Evolutionary conservation across 2,113 vertebrate genomes (phyloP), one percentile per base, ranked within the genome.

Genomic region (Mugil cephalus): DNA sequence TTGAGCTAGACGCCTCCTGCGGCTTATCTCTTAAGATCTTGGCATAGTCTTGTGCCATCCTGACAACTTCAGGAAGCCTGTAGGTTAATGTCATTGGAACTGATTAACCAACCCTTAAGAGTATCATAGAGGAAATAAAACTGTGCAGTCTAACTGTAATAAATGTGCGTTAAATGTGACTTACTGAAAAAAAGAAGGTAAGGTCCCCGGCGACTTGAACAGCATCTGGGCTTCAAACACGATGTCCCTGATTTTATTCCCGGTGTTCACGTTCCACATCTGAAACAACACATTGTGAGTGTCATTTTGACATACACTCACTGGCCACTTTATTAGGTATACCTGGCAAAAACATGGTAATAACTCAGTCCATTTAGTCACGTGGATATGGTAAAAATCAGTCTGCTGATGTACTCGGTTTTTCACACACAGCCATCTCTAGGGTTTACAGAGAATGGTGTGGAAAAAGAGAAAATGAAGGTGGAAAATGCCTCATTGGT

Each of bases 151-250:
- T 17, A 65, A 50, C 15, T 52, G 17, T 8, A 30, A 69, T 60
- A 17, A 13, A 47, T 67, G 13, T 61, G 8, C 40, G 35, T 59
- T 24, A 54, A 43, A 56, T 63, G 17, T 9, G 53, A 72, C 61
- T 68, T 10, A 63, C 53, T 67, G 48, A 56, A 70, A 77, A 47
- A 21, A 8, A 34, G 39, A n/a, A 67, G 18, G 18, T 18, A 46
- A 1, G 36, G 24, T 11, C 40, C 69, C 12, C 50, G 40, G 35
- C 17, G 53, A 53, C 1, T 15, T 10, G 36, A 66, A 55, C 38
- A 59, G 36, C 62, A 40, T 43, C 17, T 7, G 0, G 21, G 38
- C 14, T 66, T 74, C 13, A 73, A 65, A 42, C 47, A 43, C 17
- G 55, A 19, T 6, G 0, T 53, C 46, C 48, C 43, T 55, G 35